phyloP scores from a whole-genome alignment of 2,888 invertebrate species.

The Hoplodrina blanda region DNA sequence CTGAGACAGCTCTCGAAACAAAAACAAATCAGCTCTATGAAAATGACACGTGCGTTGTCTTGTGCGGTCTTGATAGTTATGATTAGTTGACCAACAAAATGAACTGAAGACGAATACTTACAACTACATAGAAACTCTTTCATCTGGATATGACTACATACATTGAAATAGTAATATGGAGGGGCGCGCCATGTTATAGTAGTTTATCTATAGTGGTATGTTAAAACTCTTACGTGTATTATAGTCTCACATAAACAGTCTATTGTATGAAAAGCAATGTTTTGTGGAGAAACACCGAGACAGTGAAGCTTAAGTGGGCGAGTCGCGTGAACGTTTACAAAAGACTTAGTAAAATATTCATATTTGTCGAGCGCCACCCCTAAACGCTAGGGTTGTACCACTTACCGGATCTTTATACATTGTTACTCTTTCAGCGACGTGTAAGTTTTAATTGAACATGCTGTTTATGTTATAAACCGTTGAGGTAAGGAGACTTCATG shows the following conservation, averaged over 20 bases:
- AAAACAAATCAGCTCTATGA: too few relatives aligned
- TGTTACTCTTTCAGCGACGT: constrained; percentile 32
- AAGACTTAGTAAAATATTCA: constrained; percentile 77
- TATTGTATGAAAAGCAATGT: constrained; percentile 47
- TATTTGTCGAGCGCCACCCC: constrained; percentile 66
- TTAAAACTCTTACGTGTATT: constrained; percentile 7
- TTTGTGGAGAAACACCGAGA: constrained; percentile 62
- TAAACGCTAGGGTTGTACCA: constrained; percentile 56
- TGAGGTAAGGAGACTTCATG: constrained; percentile 15
- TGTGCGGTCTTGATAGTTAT: too few relatives aligned
- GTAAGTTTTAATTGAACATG: constrained; percentile 50
- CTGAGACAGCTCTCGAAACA: too few relatives aligned
- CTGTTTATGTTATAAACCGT: constrained; percentile 30
- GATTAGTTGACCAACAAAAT: too few relatives aligned
- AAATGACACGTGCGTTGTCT: too few relatives aligned
- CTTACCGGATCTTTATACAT: constrained; percentile 42
- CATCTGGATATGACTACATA: too few relatives aligned
- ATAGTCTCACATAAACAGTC: constrained; percentile 31
- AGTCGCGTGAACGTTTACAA: constrained; percentile 73
- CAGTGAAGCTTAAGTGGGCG: constrained; percentile 67
- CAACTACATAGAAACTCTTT: too few relatives aligned
- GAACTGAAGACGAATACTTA: too few relatives aligned
- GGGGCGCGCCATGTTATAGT: too few relatives aligned
- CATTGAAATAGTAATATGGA: too few relatives aligned
- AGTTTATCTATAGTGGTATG: too few relatives aligned